Percentiles rank a stretch among this genome's conserved stretches.
Evolutionary conservation across 2,797 vertebrate genomes (phyloP).

Genomic region (Antrozous pallidus): DNA sequence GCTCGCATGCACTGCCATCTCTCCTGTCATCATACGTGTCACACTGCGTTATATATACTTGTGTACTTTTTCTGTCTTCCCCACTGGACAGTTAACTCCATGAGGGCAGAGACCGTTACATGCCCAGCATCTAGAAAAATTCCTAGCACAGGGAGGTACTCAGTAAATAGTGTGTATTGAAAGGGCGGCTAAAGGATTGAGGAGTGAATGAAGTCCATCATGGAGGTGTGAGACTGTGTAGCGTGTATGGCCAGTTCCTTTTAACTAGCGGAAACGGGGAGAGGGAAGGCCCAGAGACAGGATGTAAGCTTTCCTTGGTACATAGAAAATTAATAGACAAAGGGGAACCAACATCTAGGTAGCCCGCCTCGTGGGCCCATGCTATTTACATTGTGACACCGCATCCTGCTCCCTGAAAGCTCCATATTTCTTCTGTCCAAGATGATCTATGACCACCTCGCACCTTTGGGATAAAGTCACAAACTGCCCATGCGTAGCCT

Average conservation of each 20-base stretch:
- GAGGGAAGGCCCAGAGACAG: neutral
- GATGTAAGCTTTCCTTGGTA: neutral
- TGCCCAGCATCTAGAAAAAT: neutral
- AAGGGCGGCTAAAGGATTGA: neutral
- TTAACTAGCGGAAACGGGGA: neutral
- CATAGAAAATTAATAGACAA: neutral
- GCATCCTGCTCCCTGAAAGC: neutral
- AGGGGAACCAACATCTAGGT: neutral
- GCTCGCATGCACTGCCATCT: neutral
- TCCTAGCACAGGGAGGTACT: neutral
- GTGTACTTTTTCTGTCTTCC: neutral
- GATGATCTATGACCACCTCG: slow-evolving; percentile 11
- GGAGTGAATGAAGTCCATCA: neutral
- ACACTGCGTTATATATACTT: neutral
- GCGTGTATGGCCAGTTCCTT: neutral
- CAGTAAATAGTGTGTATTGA: no score
- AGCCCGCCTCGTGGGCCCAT: neutral
- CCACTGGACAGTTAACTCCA: neutral
- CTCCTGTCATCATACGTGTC: neutral
- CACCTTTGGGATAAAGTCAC: slow-evolving; percentile 32
- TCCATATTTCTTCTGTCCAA: neutral
- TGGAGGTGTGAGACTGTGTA: neutral
- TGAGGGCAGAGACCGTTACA: neutral
- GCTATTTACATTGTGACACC: neutral
- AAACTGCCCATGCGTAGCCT: slow-evolving; percentile 7